Evolutionary conservation across 2,113 vertebrate species (phyloP).

Genomic region (Nycticryphes semicollaris): DNA sequence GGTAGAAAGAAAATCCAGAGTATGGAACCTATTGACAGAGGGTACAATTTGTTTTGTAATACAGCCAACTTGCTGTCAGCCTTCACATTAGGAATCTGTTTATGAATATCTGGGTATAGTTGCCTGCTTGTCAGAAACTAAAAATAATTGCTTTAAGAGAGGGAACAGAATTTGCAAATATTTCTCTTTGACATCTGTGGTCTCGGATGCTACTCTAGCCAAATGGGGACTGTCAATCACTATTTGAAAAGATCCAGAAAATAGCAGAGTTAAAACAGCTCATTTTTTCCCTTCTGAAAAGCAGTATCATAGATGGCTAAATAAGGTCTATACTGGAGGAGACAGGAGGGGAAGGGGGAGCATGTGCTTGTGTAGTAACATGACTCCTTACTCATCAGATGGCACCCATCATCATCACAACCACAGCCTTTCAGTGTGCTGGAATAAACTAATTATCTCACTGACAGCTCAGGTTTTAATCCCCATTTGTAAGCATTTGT

Average conservation of each 20-base stretch:
- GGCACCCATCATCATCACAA: conserved; percentile 53
- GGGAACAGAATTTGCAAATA: conserved; percentile 50
- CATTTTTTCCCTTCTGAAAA: not conserved
- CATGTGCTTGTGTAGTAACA: conserved; percentile 32
- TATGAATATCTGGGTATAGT: conserved; percentile 20
- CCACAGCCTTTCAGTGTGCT: conserved; percentile 30
- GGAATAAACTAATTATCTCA: conserved; percentile 66
- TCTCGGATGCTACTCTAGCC: conserved; percentile 6
- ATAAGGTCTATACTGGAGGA: conserved; percentile 20
- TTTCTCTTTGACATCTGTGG: conserved; percentile 48
- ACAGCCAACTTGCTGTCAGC: conserved; percentile 12
- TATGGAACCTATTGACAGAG: not conserved
- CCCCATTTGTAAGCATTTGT: conserved; percentile 51
- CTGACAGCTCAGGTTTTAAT: conserved; percentile 60
- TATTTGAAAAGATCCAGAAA: conserved; percentile 39
- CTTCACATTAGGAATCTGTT: conserved; percentile 31
- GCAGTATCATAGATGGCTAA: conserved; percentile 28
- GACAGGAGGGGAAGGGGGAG: not conserved
- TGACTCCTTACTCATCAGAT: conserved; percentile 58
- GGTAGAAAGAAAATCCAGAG: conserved; percentile 19
- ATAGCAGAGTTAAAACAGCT: conserved; percentile 6
- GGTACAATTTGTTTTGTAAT: conserved; percentile 7
- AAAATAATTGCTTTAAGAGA: conserved; percentile 51
- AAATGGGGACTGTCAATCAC: conserved; percentile 28
- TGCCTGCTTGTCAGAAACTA: conserved; percentile 26